Conservation (phyloP, 2,113 vertebrate genomes). For the Pseudonaja textilis region DNA sequence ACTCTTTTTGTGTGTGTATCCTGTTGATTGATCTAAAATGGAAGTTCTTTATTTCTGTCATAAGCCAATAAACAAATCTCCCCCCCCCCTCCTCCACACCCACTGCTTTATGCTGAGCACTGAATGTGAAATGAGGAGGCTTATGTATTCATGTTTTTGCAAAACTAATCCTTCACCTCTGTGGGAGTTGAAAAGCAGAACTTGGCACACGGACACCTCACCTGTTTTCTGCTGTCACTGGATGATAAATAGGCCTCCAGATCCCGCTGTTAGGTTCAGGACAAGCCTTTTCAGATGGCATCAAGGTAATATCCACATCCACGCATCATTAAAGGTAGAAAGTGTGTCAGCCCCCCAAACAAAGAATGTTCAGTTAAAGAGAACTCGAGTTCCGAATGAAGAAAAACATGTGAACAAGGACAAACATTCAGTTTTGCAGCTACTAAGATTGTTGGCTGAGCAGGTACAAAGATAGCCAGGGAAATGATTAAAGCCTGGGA, state of each 20-base stretch:
- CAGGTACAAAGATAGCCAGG: background rate
- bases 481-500: background rate
- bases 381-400: background rate
- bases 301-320: background rate
- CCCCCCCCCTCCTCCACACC: too few relatives aligned
- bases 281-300: conserved; percentile 1
- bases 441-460: background rate
- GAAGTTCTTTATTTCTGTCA: background rate
- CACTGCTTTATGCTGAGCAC: background rate
- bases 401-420: background rate
- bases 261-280: background rate
- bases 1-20: background rate
- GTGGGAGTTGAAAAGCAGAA: background rate
- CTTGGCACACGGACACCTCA: conserved; percentile 8
- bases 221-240: background rate
- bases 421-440: background rate
- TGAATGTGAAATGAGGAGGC: background rate
- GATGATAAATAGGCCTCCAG: background rate
- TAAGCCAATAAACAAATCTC: background rate
- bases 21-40: background rate
- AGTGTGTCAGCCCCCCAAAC: background rate
- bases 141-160: background rate
- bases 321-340: background rate
- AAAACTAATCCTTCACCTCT: background rate
- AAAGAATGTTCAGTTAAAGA: background rate